Evolutionary conservation across 2,888 invertebrate species (phyloP), one percentile per base, ranked within the genome.

Genomic region (Ectemnius continuus): DNA sequence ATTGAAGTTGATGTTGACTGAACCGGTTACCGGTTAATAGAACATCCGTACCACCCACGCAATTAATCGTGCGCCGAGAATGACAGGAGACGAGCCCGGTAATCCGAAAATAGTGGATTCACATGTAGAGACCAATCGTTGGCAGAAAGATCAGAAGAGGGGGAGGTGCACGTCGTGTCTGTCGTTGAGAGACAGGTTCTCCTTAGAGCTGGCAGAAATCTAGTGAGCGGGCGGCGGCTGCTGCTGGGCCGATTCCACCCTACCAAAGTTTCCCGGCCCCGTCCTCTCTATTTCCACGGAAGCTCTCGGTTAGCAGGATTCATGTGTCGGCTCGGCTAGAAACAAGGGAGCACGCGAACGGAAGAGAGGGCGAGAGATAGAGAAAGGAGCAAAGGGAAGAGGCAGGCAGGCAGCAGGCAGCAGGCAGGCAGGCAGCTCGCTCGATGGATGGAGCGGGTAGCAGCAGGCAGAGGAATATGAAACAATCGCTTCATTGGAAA

Each of bases 401-500:
- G 72, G 66, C 70, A 64, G 69, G 62, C 70, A 61, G 75, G 59
- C 72, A 73, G 67, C 76, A 72, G 36, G 57, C 13, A 58, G 48
- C 57, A 66, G 72, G 36, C 52, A 57, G 26, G 80, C 71, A 75
- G 77, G 67, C 70, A 79, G 75, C 78, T 74, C 78, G 79, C 81
- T 80, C 80, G 84, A 80, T 80, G 84, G 85, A 81, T 84, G 81
- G 78, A 75, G 79, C 68, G 83, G 36, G 36, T 36, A 78, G 83
- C 79, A 83, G 84, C 80, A 82, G 79, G 80, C 81, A 72, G 85
- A 88, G 87, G 88, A 87, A 90, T 89, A 89, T 88, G 88, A 90
- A 90, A 90, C 90, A 90, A 90, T 90, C 90, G 90, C 89, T 90
- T 90, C 90, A 90, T 90, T 90, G 90, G 90, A 90, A 90, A 90